These are phyloP conservation scores for Eidolon helvum DNA, from an alignment of 2,113 vertebrate genomes.

Conservation along the genomic window DNA sequence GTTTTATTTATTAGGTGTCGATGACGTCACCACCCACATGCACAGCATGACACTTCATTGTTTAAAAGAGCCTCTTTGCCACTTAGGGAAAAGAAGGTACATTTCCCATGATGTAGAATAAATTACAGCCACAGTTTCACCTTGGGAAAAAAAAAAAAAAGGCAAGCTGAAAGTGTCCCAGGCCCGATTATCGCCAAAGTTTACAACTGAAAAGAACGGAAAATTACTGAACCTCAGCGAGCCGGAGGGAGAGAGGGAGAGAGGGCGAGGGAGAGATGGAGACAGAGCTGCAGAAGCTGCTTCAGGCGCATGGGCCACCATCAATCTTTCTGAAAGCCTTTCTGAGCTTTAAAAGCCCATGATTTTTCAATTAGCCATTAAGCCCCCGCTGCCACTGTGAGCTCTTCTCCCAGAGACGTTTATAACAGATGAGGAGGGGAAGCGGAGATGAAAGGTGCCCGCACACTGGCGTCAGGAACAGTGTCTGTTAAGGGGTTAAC, in stretches of 20 bases:
- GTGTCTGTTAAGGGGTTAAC: background rate
- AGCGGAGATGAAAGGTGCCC: background rate
- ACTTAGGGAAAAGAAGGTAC: background rate
- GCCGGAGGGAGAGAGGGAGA: too few species aligned
- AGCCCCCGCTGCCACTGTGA: background rate
- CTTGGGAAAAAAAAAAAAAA: background rate
- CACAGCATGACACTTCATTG: background rate
- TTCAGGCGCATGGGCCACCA: background rate
- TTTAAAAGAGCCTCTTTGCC: background rate
- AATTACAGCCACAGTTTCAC: background rate
- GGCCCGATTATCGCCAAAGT: background rate
- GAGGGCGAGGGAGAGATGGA: too few species aligned
- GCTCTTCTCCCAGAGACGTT: background rate
- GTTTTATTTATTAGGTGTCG: background rate
- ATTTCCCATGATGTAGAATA: background rate
- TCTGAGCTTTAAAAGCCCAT: slow-evolving; percentile 39
- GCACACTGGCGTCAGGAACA: background rate
- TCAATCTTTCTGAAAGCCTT: slow-evolving; percentile 47
- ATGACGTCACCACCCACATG: background rate
- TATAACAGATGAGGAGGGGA: background rate
- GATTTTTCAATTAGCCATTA: slow-evolving; percentile 55
- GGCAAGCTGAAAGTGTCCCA: background rate
- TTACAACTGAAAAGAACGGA: background rate
- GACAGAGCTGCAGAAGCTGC: background rate
- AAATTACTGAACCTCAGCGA: background rate